Percentiles rank a stretch among this genome's conserved stretches.
These are phyloP conservation scores for Anneissia japonica DNA, from an alignment of 35 echinoderm and acorn worm species.

Conservation along the genomic window DNA sequence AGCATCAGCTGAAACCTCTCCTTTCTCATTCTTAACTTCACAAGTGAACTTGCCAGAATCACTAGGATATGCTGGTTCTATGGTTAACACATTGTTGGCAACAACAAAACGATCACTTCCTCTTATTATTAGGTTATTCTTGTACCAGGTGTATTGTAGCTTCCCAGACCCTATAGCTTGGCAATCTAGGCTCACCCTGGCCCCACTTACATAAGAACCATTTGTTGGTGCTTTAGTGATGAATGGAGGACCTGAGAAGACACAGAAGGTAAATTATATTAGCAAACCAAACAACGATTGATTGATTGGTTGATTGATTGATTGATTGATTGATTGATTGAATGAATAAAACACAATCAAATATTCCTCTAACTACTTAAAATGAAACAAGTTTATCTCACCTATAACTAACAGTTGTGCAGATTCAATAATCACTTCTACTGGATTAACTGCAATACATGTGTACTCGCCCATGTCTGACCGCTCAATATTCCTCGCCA, in stretches of 20 bases:
- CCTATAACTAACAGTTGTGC: slow-evolving; percentile 61
- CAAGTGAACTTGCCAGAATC: slow-evolving; percentile 65
- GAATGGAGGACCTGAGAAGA: slow-evolving; percentile 65
- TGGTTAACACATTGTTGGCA: slow-evolving; percentile 7
- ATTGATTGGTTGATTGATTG: neutral
- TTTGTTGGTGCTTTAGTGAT: slow-evolving; percentile 53
- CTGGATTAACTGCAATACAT: slow-evolving; percentile 76
- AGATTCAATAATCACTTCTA: slow-evolving; percentile 12
- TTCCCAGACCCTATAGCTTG: slow-evolving; percentile 68
- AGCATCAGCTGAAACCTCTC: slow-evolving; percentile 22
- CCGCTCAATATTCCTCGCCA: neutral
- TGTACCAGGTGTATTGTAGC: slow-evolving; percentile 57
- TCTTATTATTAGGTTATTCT: slow-evolving; percentile 21
- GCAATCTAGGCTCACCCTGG: slow-evolving; percentile 55
- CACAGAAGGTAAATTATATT: neutral
- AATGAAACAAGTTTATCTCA: slow-evolving; percentile 11
- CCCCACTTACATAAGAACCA: slow-evolving; percentile 34
- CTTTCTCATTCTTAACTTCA: slow-evolving; percentile 47
- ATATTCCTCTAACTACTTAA: neutral
- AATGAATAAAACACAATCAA: neutral
- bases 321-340: neutral
- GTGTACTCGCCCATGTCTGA: slow-evolving; percentile 71
- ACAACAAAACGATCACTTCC: slow-evolving; percentile 11
- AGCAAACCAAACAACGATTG: neutral
- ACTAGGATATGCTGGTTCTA: slow-evolving; percentile 11